These are phyloP conservation scores for Saguinus imperator DNA, from an alignment of 2,113 vertebrate genomes.

Conservation along the genomic window DNA sequence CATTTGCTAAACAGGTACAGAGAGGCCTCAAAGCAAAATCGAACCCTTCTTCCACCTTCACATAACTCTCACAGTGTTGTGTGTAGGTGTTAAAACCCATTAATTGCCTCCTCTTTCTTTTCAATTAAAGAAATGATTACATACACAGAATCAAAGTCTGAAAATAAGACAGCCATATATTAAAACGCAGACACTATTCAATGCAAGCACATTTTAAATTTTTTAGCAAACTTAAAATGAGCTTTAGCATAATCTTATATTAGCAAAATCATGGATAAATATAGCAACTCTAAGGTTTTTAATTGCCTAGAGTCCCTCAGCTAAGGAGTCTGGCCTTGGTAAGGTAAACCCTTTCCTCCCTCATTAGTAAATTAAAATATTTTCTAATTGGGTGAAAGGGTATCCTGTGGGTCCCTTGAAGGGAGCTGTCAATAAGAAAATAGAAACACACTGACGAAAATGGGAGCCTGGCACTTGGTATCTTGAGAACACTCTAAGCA, in stretches of 20 bases:
- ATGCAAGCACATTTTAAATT: background rate
- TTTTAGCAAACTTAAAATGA: background rate
- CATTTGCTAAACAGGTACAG: background rate
- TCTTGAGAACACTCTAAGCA: background rate
- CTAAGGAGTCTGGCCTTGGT: background rate
- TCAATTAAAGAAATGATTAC: background rate
- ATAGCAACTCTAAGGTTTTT: background rate
- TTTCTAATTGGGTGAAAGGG: background rate
- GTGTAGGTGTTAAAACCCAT: background rate
- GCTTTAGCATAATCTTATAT: background rate
- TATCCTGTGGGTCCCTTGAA: background rate
- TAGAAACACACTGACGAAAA: background rate
- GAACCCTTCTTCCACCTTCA: too few species aligned
- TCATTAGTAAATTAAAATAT: background rate
- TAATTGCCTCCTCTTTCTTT: background rate
- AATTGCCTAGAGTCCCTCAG: background rate
- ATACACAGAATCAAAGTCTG: background rate
- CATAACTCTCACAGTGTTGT: too few species aligned
- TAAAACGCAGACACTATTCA: background rate
- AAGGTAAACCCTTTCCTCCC: background rate
- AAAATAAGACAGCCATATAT: background rate
- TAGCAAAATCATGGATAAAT: background rate
- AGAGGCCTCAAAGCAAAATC: background rate
- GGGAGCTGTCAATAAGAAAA: background rate
- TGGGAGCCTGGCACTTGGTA: fast-evolving